A percentile compares a stretch with the other conserved stretches of the same genome.
Conservation (phyloP, 2,113 vertebrate species). For the Odocoileus hemionus region DNA sequence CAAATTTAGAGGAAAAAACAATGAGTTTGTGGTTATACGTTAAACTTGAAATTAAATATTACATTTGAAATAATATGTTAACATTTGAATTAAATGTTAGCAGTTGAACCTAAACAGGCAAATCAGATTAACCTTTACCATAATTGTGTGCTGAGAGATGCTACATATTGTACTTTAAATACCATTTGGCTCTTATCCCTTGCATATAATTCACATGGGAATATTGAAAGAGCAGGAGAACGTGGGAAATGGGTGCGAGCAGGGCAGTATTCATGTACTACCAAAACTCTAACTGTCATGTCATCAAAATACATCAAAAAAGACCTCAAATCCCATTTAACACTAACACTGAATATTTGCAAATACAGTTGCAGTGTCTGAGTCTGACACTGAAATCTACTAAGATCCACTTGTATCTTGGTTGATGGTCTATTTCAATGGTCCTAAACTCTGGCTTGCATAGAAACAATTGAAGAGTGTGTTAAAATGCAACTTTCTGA, state of each 20-base stretch:
- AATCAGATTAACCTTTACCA: not conserved
- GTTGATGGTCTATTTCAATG: not conserved
- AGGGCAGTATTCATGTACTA: not conserved
- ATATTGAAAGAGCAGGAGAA: not conserved
- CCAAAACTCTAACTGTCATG: not conserved
- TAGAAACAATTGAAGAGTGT: not conserved
- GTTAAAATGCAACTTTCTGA: not conserved
- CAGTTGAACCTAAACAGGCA: not conserved
- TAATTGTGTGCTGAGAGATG: not conserved
- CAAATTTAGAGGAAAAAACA: not conserved
- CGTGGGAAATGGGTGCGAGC: accelerated
- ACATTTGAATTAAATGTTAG: not conserved
- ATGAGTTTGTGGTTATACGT: not conserved
- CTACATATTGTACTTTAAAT: not conserved
- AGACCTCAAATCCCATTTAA: not conserved
- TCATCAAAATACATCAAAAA: not conserved
- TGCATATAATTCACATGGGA: not conserved
- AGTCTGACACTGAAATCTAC: not conserved
- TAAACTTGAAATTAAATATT: not conserved
- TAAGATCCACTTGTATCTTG: not conserved
- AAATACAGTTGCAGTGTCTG: not conserved
- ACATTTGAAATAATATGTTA: not conserved
- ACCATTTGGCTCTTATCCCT: not conserved
- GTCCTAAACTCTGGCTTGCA: not conserved
- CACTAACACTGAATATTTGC: not conserved